Evolutionary conservation across 2,797 vertebrate genomes (phyloP).

Genomic region (Acanthopagrus latus): DNA sequence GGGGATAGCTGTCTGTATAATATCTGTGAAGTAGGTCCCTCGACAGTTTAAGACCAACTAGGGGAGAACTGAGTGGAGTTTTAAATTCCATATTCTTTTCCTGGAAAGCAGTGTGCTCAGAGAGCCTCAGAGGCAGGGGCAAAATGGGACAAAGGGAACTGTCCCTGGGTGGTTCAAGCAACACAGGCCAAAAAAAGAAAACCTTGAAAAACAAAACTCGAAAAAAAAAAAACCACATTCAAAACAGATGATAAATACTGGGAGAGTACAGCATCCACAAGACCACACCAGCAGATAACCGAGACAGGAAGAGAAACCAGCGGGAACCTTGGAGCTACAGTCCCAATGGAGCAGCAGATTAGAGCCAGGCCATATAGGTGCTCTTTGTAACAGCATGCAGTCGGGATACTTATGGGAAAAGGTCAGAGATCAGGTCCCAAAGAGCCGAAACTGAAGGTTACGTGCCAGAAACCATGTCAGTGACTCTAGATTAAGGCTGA

Average conservation of each 20-base stretch:
- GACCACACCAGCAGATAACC: background rate
- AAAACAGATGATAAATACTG: background rate
- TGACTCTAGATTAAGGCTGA: background rate
- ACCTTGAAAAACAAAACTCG: background rate
- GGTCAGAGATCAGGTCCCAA: background rate
- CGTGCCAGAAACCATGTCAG: background rate
- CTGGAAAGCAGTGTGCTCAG: background rate
- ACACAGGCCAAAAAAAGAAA: background rate
- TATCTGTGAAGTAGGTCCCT: background rate
- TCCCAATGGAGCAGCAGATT: background rate
- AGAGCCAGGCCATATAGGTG: background rate
- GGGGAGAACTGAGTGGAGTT: background rate
- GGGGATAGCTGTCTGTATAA: too few relatives aligned
- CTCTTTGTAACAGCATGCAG: background rate
- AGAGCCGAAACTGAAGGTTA: background rate
- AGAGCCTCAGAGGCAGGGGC: background rate
- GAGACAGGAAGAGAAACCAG: conserved; percentile 10
- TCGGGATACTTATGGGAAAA: background rate
- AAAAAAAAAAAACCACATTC: background rate
- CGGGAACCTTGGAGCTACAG: background rate
- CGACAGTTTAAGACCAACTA: background rate
- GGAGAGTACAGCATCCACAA: background rate
- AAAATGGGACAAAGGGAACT: background rate
- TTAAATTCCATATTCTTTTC: background rate
- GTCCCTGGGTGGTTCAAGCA: background rate